Percentiles rank a stretch among this genome's conserved stretches.
Conservation (phyloP, 2,113 vertebrate genomes). For the Pao palembangensis region DNA sequence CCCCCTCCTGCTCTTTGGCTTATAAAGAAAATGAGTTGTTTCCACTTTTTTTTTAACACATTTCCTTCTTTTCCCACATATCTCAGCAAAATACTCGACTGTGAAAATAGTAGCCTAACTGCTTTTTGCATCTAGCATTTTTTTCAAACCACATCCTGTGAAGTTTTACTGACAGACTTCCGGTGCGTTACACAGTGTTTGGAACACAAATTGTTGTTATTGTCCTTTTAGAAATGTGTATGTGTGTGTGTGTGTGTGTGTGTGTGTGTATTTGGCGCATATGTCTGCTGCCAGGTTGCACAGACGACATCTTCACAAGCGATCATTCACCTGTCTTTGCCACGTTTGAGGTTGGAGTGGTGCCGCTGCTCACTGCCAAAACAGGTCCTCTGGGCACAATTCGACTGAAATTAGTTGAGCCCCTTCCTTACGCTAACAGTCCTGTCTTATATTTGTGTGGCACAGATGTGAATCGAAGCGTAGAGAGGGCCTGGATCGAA, state of each 20-base stretch:
- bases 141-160: neutral
- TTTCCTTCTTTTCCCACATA: conserved; percentile 3
- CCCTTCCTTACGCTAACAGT: neutral
- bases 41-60: conserved; percentile 37
- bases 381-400: conserved; percentile 69
- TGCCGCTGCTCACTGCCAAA: conserved; percentile 71
- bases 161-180: neutral
- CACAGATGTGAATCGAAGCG: conserved; percentile 59
- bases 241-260: too few relatives aligned
- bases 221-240: neutral
- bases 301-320: conserved; percentile 84
- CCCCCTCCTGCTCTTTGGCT: conserved; percentile 36
- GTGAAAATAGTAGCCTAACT: neutral
- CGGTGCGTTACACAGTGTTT: neutral
- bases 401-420: neutral
- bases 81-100: conserved; percentile 7
- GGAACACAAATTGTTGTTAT: neutral
- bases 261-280: neutral
- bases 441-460: conserved; percentile 1
- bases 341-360: conserved; percentile 84
- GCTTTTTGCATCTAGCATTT: conserved; percentile 1
- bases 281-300: conserved; percentile 76
- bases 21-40: conserved; percentile 39
- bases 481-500: conserved; percentile 78
- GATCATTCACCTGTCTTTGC: conserved; percentile 89